These are phyloP conservation scores for Zonitis immaculata DNA, from an alignment of 2,888 invertebrate species.

Conservation along the genomic window DNA sequence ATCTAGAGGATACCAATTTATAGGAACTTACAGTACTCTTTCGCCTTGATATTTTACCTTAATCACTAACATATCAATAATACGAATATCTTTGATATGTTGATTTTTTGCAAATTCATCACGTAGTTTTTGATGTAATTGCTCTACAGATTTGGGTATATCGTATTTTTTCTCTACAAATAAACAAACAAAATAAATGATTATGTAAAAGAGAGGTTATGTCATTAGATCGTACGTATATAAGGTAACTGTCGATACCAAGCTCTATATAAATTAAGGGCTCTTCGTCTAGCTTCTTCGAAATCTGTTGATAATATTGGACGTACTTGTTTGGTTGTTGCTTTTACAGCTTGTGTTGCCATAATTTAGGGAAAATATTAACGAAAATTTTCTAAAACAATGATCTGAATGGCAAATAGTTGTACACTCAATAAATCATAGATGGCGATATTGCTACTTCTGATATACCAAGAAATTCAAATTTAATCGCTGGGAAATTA, in stretches of 20 bases:
- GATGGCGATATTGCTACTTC: too few species aligned
- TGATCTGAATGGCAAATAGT: too few species aligned
- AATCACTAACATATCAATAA: constrained; percentile 86
- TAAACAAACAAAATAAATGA: constrained; percentile 17
- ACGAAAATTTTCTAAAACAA: background rate
- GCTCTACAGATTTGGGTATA: constrained; percentile 67
- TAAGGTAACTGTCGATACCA: constrained; percentile 92
- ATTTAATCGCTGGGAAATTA: too few species aligned
- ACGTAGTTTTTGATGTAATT: constrained; percentile 68
- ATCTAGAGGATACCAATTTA: too few species aligned
- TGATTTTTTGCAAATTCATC: constrained; percentile 74
- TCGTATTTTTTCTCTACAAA: constrained; percentile 74
- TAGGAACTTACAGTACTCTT: too few species aligned
- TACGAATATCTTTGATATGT: constrained; percentile 73
- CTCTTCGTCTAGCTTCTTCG: constrained; percentile 75
- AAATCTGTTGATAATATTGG: constrained; percentile 78
- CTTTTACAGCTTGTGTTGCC: constrained; percentile 49
- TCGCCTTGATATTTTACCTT: too few species aligned
- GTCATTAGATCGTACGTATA: constrained; percentile 54
- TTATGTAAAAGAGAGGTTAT: constrained; percentile 16
- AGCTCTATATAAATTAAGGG: constrained; percentile 83
- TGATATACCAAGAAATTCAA: too few species aligned
- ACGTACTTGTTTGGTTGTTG: constrained; percentile 64
- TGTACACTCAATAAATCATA: too few species aligned
- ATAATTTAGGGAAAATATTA: background rate